Percentiles rank a stretch among this genome's conserved stretches.
These are phyloP conservation scores for Ichneumoninae sp. DNA, from an alignment of 2,888 invertebrate genomes.

Conservation along the genomic window DNA sequence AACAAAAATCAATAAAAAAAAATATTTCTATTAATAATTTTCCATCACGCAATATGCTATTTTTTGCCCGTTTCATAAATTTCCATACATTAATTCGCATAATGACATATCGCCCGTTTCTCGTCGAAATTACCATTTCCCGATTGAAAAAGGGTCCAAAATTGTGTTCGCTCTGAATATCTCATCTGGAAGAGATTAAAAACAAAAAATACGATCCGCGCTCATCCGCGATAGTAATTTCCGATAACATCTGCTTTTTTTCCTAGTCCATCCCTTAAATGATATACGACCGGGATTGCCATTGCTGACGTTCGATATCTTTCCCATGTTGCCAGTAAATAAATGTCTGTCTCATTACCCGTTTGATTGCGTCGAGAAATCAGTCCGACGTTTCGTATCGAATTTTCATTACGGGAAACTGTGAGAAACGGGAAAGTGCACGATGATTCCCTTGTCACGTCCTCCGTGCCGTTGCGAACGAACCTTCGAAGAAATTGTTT, in stretches of 20 bases:
- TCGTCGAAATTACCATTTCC: background rate
- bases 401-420: conserved; percentile 52
- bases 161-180: background rate
- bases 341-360: background rate
- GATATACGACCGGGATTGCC: background rate
- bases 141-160: background rate
- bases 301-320: conserved; percentile 15
- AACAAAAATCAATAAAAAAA: background rate
- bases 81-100: background rate
- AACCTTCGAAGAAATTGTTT: conserved; percentile 26
- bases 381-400: conserved; percentile 44
- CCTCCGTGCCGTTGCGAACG: conserved; percentile 7
- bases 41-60: background rate
- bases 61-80: background rate
- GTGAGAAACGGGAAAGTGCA: background rate
- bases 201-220: background rate
- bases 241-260: background rate
- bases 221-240: conserved; percentile 9
- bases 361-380: conserved; percentile 12
- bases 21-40: background rate
- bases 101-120: background rate
- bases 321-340: background rate
- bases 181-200: background rate
- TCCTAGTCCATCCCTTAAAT: background rate
- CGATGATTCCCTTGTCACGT: background rate